Base-by-base conservation (phyloP, 2,888 invertebrate species). In the Pterostichus niger region DNA sequence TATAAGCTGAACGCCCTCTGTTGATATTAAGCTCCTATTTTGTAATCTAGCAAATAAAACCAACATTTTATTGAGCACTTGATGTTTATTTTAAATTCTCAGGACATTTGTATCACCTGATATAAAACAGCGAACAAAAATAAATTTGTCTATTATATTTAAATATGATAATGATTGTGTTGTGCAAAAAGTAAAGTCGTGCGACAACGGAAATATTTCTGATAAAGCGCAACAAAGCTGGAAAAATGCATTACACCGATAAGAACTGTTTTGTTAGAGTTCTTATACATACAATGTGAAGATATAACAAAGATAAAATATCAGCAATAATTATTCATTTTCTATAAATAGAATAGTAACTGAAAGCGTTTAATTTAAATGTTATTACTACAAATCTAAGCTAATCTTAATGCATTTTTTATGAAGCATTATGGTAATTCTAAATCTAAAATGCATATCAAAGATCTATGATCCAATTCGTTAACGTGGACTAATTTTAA, bases 71-170 rank as follows among this genome's bases (percentile, higher is more conserved):
- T 24, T 24, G 24, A 24, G 3, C 24, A 24, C 3, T 24, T 24
- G 1, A 24, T 24, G 24, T 2, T 24, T 24, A 24, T 56, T 56
- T 56, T 56, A 56, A 56, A 59, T 59, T 59, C 59, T 59, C 59
- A 59, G 31, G 59, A 31, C 31, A 9, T 31, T 11, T 24, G 31
- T 59, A 59, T 15, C 54, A 56, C 15, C 54, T 17, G 15, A 59
- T 59, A 59, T 24, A 59, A 59, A 31, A 59, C 31, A 59, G 6
- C 17, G 59, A 59, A 31, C 64, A 35, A 11, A 64, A 64, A 64
- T 35, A 33, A 64, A 64, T 64, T 64, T 64, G 7, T 35, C 35
- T 64, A 49, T 35, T 64, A 33, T 33, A 64, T 64, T 35, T 64
- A 33, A 35, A 64, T 33, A 31, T 64, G 64, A 64, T 64, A 64